Evolutionary conservation across 2,113 vertebrate species (phyloP), one percentile per base, ranked within the genome.

Genomic region (Tapirus terrestris): DNA sequence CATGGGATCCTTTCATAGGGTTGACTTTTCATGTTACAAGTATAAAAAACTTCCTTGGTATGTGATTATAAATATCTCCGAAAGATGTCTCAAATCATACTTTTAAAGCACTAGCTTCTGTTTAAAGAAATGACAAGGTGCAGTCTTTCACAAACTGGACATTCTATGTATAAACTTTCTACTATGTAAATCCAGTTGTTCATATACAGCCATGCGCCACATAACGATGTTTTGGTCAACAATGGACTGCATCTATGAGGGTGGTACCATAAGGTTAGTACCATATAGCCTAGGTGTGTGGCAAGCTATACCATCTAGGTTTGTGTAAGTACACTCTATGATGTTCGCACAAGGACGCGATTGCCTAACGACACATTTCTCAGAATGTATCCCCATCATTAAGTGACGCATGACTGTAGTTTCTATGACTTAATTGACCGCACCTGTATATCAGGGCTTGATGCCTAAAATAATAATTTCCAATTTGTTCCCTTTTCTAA

Each of bases 391-490:
- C 51, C 51, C 51, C 51, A 53, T 53, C 51, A 4, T 53, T 16
- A 16, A 53, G 13, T 53, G 51, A 53, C 13, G 13, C 51, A 53
- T 14, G 51, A 53, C 51, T 53, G 14, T 53, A 60, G 53, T 94
- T 92, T 80, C 75, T 90, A 18, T 45, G 80, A 95, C 45, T 97
- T 89, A 85, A 92, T 60, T 86, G 85, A 31, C 21, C 51, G 61
- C 29, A n/a, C 21, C 39, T 61, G 3, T 84, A 6, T 72, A 94
- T 51, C n/a, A 53, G 73, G 29, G 43, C 39, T 93, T 93, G 68
- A 80, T n/a, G 65, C 18, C 97, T 89, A 77, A 89, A 90, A 73
- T 91, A 84, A 92, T 61, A 90, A 87, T 85, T 87, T 94, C 81
- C 14, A 90, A 48, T 58, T 76, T 94, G 39, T 77, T 89, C 77